Evolutionary conservation across 2,888 invertebrate species (phyloP), one percentile per base, ranked within the genome.

Genomic region (Dasypolia templi): DNA sequence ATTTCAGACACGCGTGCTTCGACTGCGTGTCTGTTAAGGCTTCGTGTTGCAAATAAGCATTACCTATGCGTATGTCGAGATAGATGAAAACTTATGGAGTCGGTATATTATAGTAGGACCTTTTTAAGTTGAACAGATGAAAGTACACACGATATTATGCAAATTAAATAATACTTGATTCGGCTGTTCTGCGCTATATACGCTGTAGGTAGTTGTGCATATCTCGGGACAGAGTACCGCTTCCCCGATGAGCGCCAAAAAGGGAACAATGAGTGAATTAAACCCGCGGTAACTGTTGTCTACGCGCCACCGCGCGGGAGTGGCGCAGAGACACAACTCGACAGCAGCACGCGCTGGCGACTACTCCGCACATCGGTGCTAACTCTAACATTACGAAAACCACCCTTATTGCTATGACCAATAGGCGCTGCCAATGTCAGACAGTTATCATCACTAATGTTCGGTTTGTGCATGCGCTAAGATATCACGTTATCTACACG

Each of bases 191-290:
- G 14, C 26, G 14, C 12, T 46, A 29, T n/a, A n/a, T n/a, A n/a
- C 22, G n/a, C n/a, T 26, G 22, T 62, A 39, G 46, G 22, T 62
- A 39, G 46, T 59, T 26, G 44, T 39, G 39, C n/a, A 29, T 49
- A n/a, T 51, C 4, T 55, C 9, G 39, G 53, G 9, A 61, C 53
- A 67, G 51, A 42, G 19, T 42, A 51, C 32, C 39, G 53, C 32
- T 67, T 56, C 70, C 59, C 42, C 63, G 32, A 59, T 35, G 49
- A 58, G 49, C 46, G 70, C 63, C 80, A 35, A 82, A 82, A 77
- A 61, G 19, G 75, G 75, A 80, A 86, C 86, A 85, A 85, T 85
- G 62, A 68, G 3, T 29, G 63, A 73, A 66, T 35, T 55, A 53
- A 79, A 84, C 63, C 65, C 56, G 72, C 72, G 32, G 67, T 67